Evolutionary conservation across 2,888 invertebrate genomes (phyloP).

Genomic region (Caenorhabditis afra): DNA sequence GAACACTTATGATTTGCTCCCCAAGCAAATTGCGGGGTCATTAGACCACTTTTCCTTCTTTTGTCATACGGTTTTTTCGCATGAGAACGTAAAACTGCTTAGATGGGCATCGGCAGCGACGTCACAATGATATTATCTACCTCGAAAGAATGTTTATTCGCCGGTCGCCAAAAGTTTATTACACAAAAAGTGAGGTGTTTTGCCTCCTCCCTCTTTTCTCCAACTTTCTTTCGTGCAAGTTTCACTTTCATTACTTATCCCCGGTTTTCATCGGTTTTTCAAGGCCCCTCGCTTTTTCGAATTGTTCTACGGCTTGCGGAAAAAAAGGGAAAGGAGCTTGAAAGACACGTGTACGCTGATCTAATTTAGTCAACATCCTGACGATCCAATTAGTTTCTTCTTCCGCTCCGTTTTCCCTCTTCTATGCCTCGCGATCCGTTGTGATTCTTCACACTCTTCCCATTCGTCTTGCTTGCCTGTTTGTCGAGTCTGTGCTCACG

Average conservation of each 20-base stretch:
- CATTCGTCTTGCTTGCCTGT: neutral
- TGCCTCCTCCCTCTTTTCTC: conserved; percentile 2
- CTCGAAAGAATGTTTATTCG: conserved; percentile 13
- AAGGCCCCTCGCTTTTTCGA: neutral
- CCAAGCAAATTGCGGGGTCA: too few species aligned
- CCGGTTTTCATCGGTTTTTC: too few species aligned
- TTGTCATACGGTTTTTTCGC: neutral
- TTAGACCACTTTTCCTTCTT: neutral
- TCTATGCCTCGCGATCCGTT: conserved; percentile 3
- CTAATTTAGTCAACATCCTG: conserved; percentile 22
- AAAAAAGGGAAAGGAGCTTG: neutral
- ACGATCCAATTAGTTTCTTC: conserved; percentile 21
- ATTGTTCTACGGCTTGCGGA: neutral
- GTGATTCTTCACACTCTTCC: neutral
- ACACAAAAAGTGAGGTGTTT: conserved; percentile 33
- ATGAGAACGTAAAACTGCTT: neutral
- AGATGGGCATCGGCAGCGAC: neutral
- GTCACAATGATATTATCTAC: neutral
- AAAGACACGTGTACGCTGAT: conserved; percentile 24
- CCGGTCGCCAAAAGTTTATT: conserved; percentile 20
- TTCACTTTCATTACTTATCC: conserved; percentile 9
- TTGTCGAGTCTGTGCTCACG: conserved; percentile 11
- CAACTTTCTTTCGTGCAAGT: neutral
- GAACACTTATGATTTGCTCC: too few species aligned
- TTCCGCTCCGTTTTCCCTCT: neutral